Percentiles rank a stretch among this genome's conserved stretches.
These are phyloP conservation scores for Rattus norvegicus DNA, from an alignment of 2,113 vertebrate species.

Conservation along the genomic window DNA sequence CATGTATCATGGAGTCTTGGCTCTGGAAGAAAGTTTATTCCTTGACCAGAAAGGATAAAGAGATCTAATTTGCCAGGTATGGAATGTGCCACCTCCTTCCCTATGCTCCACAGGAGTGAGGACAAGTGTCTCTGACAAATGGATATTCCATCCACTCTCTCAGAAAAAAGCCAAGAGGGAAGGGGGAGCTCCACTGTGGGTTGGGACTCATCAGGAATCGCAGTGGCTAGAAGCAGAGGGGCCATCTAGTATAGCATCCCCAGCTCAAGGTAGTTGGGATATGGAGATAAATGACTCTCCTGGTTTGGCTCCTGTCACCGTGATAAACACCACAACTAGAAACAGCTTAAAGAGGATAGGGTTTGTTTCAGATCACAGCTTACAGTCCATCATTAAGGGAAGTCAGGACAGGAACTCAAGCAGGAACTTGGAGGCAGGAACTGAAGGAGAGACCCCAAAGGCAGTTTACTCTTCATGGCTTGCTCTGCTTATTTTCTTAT, in stretches of 20 bases:
- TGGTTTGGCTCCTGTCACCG: neutral
- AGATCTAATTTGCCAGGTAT: neutral
- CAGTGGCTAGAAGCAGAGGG: neutral
- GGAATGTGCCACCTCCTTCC: neutral
- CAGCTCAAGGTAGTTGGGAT: neutral
- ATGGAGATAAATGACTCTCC: neutral
- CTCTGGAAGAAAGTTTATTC: neutral
- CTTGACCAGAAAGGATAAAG: neutral
- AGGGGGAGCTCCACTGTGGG: neutral
- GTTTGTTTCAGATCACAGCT: neutral
- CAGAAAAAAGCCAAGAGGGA: neutral
- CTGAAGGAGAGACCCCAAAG: neutral
- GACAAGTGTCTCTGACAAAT: accelerated
- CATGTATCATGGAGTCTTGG: neutral
- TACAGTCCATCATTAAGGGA: neutral
- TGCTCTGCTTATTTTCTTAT: neutral
- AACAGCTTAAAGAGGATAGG: neutral
- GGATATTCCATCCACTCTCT: too few species aligned
- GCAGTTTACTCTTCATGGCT: neutral
- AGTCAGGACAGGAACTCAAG: neutral
- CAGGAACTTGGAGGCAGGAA: neutral
- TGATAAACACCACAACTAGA: neutral
- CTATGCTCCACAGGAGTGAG: neutral
- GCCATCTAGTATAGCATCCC: neutral
- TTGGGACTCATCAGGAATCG: neutral